phyloP scores from a whole-genome alignment of 2,797 vertebrate species.

The Ceryle rudis region DNA sequence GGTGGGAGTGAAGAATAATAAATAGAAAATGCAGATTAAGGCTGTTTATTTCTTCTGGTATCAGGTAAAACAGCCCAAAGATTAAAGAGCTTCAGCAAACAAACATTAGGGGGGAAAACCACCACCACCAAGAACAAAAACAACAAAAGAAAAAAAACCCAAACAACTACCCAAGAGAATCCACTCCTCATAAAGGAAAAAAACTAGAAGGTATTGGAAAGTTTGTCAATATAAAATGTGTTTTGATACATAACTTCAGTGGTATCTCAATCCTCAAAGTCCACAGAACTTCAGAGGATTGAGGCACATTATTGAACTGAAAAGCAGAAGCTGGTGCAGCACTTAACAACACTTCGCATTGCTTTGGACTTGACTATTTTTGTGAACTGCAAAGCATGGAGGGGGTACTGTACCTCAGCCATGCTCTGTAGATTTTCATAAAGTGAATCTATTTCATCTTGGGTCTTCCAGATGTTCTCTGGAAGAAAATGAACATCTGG shows the following conservation, averaged over 20 bases:
- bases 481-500: slow-evolving; percentile 83
- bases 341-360: neutral
- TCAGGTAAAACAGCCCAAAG: neutral
- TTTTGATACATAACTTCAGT: neutral
- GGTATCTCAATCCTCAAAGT: neutral
- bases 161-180: neutral
- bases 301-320: neutral
- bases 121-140: too few relatives aligned
- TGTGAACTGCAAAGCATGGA: neutral
- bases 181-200: neutral
- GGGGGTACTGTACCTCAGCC: slow-evolving; percentile 76
- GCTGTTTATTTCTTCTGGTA: neutral
- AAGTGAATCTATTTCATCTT: slow-evolving; percentile 79
- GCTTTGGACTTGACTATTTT: neutral
- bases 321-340: neutral
- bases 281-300: neutral
- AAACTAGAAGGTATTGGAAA: neutral
- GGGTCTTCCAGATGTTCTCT: slow-evolving; percentile 82
- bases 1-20: neutral
- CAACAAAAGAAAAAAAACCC: neutral
- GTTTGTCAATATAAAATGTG: neutral
- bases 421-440: slow-evolving; percentile 77
- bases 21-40: neutral
- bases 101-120: neutral
- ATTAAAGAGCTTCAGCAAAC: neutral